Evolutionary conservation across 2,113 vertebrate species (phyloP).

Genomic region (Aspidoscelis tigris): DNA sequence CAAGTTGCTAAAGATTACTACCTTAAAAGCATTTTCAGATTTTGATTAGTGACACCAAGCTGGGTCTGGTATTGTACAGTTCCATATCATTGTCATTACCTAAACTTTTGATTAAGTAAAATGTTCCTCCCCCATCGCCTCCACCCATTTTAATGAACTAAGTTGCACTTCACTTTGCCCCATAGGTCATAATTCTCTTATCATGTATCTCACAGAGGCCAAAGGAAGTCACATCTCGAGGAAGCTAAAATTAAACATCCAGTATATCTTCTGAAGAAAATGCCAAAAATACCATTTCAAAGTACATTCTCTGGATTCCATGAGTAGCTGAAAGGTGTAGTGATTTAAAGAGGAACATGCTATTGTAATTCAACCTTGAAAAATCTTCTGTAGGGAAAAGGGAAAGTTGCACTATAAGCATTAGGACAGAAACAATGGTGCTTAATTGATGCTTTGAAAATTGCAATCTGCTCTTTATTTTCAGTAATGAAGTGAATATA

Average conservation of each 20-base stretch:
- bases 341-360: slow-evolving; percentile 21
- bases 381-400: slow-evolving; percentile 66
- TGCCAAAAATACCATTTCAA: slow-evolving; percentile 68
- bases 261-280: slow-evolving; percentile 45
- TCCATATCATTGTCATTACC: neutral
- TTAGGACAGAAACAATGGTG: slow-evolving; percentile 68
- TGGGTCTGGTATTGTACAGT: too few relatives aligned
- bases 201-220: neutral
- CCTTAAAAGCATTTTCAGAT: neutral
- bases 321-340: slow-evolving; percentile 48
- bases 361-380: slow-evolving; percentile 47
- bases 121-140: neutral
- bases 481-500: slow-evolving; percentile 62
- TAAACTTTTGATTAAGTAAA: neutral
- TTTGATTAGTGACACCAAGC: too few relatives aligned
- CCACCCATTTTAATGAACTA: neutral
- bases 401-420: slow-evolving; percentile 76
- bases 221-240: neutral
- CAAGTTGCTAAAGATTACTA: neutral
- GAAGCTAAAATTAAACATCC: neutral
- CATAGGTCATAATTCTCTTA: slow-evolving; percentile 4
- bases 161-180: neutral
- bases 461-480: slow-evolving; percentile 59
- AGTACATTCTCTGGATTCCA: slow-evolving; percentile 38
- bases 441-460: slow-evolving; percentile 58